Conservation (phyloP, 2,797 vertebrate species). For the Rallus crepitans region DNA sequence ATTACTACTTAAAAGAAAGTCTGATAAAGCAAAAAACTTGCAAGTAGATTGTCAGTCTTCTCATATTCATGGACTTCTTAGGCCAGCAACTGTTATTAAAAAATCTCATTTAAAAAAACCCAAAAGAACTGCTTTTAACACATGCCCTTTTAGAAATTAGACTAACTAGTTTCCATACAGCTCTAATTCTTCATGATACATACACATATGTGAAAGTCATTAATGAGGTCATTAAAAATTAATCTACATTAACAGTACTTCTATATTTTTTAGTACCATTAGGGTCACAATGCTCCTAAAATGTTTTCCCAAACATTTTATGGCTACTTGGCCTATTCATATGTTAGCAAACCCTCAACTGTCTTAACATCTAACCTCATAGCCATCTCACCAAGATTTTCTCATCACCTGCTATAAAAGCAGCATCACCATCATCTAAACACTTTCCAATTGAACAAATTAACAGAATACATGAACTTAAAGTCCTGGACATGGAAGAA, state of each 20-base stretch:
- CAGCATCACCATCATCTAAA: not conserved
- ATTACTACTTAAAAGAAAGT: too few relatives aligned
- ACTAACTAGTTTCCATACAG: not conserved
- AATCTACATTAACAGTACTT: not conserved
- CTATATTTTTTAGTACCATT: not conserved
- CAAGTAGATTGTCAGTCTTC: not conserved
- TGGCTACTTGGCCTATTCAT: not conserved
- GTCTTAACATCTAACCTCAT: not conserved
- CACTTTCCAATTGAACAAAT: not conserved
- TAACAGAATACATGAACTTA: not conserved
- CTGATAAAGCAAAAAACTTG: not conserved
- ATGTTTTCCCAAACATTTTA: not conserved
- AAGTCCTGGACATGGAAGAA: not conserved
- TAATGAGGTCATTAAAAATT: not conserved
- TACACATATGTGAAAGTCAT: not conserved
- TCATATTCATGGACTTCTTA: not conserved
- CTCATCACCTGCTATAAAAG: not conserved
- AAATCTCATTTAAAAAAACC: not conserved
- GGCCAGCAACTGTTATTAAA: not conserved
- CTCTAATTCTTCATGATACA: not conserved
- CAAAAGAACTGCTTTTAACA: not conserved
- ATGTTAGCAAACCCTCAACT: not conserved
- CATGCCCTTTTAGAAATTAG: not conserved
- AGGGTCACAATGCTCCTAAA: not conserved
- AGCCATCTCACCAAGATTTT: not conserved